Conservation (phyloP, 2,888 invertebrate genomes). For the Plebejus argus region DNA sequence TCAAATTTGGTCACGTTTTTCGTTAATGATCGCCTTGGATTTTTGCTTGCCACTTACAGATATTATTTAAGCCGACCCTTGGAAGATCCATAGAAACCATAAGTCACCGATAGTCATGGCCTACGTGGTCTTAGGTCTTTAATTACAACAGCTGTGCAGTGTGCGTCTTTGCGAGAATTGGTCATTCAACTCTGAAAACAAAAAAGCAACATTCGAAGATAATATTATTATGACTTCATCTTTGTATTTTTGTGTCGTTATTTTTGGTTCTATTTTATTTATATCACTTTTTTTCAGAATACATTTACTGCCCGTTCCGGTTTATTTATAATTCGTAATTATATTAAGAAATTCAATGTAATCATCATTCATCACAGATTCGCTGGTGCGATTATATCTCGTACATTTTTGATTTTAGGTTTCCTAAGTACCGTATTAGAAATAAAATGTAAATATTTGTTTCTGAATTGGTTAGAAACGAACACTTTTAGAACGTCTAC, state of each 20-base stretch:
- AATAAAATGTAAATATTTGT: too few species aligned
- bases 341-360: background rate
- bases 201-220: background rate
- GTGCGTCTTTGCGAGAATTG: background rate
- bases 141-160: background rate
- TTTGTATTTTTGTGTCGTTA: background rate
- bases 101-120: background rate
- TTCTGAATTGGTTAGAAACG: too few species aligned
- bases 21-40: too few species aligned
- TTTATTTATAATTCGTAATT: background rate
- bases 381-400: too few species aligned
- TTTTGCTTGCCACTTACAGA: too few species aligned
- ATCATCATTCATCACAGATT: too few species aligned
- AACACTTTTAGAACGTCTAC: too few species aligned
- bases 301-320: background rate
- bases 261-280: background rate
- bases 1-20: too few species aligned
- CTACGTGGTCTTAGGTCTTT: background rate
- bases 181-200: conserved; percentile 6
- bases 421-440: too few species aligned
- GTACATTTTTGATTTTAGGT: too few species aligned
- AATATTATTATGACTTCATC: background rate
- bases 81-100: background rate
- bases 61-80: too few species aligned
- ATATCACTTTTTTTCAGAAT: background rate